These are phyloP conservation scores for Accipiter virgatus DNA, from an alignment of 2,113 vertebrate genomes.

Conservation along the genomic window DNA sequence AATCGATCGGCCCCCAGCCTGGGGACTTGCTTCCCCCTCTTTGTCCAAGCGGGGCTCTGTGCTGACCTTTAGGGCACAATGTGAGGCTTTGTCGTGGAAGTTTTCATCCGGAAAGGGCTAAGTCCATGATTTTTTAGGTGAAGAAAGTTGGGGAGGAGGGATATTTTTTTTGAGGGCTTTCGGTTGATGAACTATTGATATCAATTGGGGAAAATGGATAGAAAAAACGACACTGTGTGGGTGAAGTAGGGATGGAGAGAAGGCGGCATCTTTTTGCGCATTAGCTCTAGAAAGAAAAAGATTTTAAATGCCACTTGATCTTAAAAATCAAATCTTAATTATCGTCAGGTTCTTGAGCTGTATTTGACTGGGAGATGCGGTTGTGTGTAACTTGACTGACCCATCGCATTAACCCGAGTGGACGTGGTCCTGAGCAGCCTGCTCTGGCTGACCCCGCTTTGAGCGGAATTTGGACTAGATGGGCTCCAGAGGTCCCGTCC, in stretches of 20 bases:
- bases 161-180: not conserved
- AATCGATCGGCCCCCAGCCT: not conserved
- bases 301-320: not conserved
- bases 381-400: not conserved
- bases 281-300: not conserved
- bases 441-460: not conserved
- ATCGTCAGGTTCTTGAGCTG: not conserved
- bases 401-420: accelerated
- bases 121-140: not conserved
- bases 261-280: not conserved
- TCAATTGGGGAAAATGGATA: not conserved
- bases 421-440: not conserved
- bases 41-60: not conserved
- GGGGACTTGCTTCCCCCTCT: not conserved
- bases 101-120: not conserved
- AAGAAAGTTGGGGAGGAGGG: not conserved
- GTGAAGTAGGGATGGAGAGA: not conserved
- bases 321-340: not conserved
- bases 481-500: not conserved
- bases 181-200: not conserved
- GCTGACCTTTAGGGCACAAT: not conserved
- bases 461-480: not conserved
- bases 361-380: not conserved
- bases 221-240: not conserved
- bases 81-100: not conserved